Evolutionary conservation across 2,888 invertebrate genomes (phyloP).

Genomic region (Dioctria rufipes): DNA sequence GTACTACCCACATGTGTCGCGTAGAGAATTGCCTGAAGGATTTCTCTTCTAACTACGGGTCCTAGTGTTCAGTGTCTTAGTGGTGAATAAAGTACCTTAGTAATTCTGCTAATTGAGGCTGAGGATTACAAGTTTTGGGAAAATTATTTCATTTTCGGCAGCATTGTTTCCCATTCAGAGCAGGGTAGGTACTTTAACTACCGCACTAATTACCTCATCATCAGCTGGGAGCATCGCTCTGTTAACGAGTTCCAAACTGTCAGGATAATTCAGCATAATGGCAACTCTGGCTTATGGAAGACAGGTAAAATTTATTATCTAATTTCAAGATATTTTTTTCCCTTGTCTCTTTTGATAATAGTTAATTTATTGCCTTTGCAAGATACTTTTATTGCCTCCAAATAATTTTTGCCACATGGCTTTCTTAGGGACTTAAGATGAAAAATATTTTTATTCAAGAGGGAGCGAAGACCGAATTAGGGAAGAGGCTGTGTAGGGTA

Average conservation of each 20-base stretch:
- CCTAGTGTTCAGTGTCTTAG: neutral
- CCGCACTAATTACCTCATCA: neutral
- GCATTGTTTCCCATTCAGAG: too few relatives aligned
- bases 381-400: too few relatives aligned
- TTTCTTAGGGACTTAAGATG: too few relatives aligned
- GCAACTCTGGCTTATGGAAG: conserved; percentile 56
- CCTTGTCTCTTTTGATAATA: too few relatives aligned
- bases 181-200: neutral
- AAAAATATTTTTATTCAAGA: too few relatives aligned
- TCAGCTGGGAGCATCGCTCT: neutral
- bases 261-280: conserved; percentile 36
- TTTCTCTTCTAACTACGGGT: neutral
- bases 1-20: too few relatives aligned
- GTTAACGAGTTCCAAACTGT: neutral
- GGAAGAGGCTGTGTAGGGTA: too few relatives aligned
- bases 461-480: too few relatives aligned
- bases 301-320: conserved; percentile 43
- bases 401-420: too few relatives aligned
- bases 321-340: too few relatives aligned
- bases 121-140: conserved; percentile 21
- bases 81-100: neutral
- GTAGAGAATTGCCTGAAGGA: neutral
- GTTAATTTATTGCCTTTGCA: neutral
- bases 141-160: neutral
- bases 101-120: conserved; percentile 28